Base-by-base conservation (phyloP, 2,113 vertebrate genomes). In the Grammomys surdaster region DNA sequence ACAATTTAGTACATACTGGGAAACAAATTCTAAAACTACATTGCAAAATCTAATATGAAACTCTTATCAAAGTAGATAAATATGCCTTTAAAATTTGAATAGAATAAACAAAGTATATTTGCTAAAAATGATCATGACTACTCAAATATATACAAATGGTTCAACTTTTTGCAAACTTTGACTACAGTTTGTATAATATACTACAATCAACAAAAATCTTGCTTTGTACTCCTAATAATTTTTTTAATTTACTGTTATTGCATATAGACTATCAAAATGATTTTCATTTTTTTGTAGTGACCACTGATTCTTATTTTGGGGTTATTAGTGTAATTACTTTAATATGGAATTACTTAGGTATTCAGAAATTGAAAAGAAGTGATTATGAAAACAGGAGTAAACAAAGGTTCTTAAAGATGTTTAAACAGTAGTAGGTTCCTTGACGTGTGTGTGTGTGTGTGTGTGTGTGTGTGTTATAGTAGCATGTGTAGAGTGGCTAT, bases 61-160 rank as follows among this genome's bases (percentile, higher is more conserved):
- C 67, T 65, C 86, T 88, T 94, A 96, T 72, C 24, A 96, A 33
- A 89, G 11, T 67, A 88, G 26, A 81, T 87, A 94, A 93, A 94
- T 72, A 94, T 9, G 43, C 36, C 94, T 88, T 16, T 97, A 97
- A 97, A 93, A 78, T 98, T 97, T 98, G 56, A 89, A 69, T 96
- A 90, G 40, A 82, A 97, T 96, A 98, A 97, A 93, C 95, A 97
- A 98, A 98, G 20, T 91, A 96, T 10, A 94, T 88, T 2, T 92
- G 96, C 80, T 96, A 65, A 97, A 97, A 97, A 86, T 97, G 76
- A 46, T 78, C 96, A 81, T 97, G 22, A 96, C 95, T 98, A 60
- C 75, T 14, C 73, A 93, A 97, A 95, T 95, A 69, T 16, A 95
- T 54, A 54, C 96, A 91, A 92, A 91, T 97, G 69, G 46, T 51